Evolutionary conservation across 2,888 invertebrate species (phyloP).

Genomic region (Anthophora plumipes): DNA sequence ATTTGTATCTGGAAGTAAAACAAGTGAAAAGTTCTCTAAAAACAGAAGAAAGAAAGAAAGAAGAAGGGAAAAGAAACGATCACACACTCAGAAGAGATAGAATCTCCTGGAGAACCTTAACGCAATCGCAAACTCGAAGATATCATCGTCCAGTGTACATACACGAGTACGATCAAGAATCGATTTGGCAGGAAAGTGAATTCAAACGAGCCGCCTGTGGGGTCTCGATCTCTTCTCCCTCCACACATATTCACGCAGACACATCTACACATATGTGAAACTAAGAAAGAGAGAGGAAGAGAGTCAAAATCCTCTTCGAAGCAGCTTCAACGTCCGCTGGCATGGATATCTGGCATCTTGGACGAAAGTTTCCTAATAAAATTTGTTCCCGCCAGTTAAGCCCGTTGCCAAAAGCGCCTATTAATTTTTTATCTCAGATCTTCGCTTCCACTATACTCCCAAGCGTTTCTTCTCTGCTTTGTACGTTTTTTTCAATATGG

Average conservation of each 20-base stretch:
- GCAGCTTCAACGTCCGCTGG: constrained; percentile 45
- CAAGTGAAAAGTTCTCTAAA: too few relatives aligned
- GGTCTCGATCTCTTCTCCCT: constrained; percentile 41
- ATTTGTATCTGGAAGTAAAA: too few relatives aligned
- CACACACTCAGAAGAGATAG: too few relatives aligned
- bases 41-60: too few relatives aligned
- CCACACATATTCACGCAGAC: neutral
- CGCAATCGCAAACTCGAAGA: neutral
- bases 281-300: neutral
- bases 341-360: constrained; percentile 75
- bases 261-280: neutral
- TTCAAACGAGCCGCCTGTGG: constrained; percentile 70
- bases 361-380: constrained; percentile 83
- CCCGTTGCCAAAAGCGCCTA: constrained; percentile 83
- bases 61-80: too few relatives aligned
- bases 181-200: constrained; percentile 74
- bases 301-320: neutral
- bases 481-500: constrained; percentile 68
- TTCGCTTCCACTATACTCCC: constrained; percentile 59
- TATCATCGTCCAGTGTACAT: neutral
- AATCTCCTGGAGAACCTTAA: neutral
- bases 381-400: constrained; percentile 83
- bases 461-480: constrained; percentile 1
- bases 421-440: constrained; percentile 84
- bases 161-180: constrained; percentile 59